Evolutionary conservation across 1,140 invertebrate species (phyloP).

Genomic region (Drosophila quadrilineata): DNA sequence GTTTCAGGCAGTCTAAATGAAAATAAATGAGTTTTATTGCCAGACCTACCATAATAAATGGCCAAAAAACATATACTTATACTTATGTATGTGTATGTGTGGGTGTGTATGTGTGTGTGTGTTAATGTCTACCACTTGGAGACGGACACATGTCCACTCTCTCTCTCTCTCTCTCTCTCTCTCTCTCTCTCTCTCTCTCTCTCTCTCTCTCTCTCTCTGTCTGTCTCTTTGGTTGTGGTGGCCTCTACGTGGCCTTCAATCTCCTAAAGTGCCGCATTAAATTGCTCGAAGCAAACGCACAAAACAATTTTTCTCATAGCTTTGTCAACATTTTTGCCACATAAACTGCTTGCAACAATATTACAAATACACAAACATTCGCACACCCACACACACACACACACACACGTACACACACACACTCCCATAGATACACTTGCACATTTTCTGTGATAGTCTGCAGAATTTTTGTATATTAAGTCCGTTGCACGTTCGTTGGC

Average conservation of each 20-base stretch:
- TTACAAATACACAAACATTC: too few species aligned
- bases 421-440: too few species aligned
- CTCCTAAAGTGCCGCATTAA: constrained; percentile 55
- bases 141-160: constrained; percentile 23
- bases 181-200: too few species aligned
- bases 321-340: constrained; percentile 36
- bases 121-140: constrained; percentile 24
- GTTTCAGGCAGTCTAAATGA: constrained; percentile 54
- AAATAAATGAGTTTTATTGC: constrained; percentile 59
- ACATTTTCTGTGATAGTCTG: constrained; percentile 51
- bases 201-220: too few species aligned
- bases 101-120: not conserved
- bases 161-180: too few species aligned
- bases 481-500: constrained; percentile 51
- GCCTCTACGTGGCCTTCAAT: constrained; percentile 47
- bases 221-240: too few species aligned
- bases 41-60: constrained; percentile 53
- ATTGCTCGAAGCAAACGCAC: constrained; percentile 52
- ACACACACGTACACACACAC: too few species aligned
- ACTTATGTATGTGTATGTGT: not conserved
- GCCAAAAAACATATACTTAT: too few species aligned
- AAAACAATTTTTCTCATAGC: constrained; percentile 30
- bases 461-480: constrained; percentile 55
- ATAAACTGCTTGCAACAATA: constrained; percentile 38
- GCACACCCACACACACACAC: too few species aligned